Base-by-base conservation (phyloP, 92 coral and sea anemone genomes). In the Epizoanthus illoricatus region DNA sequence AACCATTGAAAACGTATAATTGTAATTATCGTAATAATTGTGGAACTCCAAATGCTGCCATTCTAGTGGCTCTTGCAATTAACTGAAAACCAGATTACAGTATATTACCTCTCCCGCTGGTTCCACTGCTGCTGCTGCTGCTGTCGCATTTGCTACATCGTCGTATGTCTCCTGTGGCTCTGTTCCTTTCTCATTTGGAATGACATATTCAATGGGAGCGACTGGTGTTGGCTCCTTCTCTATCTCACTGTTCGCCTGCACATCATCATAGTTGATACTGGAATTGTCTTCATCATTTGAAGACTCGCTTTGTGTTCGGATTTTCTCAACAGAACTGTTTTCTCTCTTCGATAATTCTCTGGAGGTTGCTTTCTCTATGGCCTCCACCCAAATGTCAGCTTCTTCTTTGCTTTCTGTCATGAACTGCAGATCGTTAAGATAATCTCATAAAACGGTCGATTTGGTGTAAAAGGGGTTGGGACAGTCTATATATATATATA, bases 221-320 rank as follows among this genome's bases (percentile, higher is more conserved):
- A 70, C 64, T 11, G 82, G 82, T 21, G 43, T 78, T 0, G 82
- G 17, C 47, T 64, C 71, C 54, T 78, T 69, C 24, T 49, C 71
- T 43, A 23, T 41, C 47, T 65, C 74, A n/a, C 66, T 21, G 28
- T 74, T 74, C 12, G 65, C 59, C 43, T 79, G 85, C 36, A 69
- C 73, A 66, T 90, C 91, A 47, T 66, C 92, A 65, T 90, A 86
- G 45, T 59, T 52, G 39, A 91, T 47, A 75, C 92, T 90, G 17
- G 65, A 13, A n/a, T 64, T 18, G 74, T 91, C 92, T 66, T 91
- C 94, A 24, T 93, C 97, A 28, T 84, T 88, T 4, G 90, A 90
- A 18, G 88, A 83, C 23, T 84, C 86, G 17, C 84, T 52, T 85
- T 47, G 78, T 64, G 41, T 90, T 20, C 64, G 87, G 57, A 93